Evolutionary conservation across 2,888 invertebrate genomes (phyloP).

Genomic region (Andrena haemorrhoa): DNA sequence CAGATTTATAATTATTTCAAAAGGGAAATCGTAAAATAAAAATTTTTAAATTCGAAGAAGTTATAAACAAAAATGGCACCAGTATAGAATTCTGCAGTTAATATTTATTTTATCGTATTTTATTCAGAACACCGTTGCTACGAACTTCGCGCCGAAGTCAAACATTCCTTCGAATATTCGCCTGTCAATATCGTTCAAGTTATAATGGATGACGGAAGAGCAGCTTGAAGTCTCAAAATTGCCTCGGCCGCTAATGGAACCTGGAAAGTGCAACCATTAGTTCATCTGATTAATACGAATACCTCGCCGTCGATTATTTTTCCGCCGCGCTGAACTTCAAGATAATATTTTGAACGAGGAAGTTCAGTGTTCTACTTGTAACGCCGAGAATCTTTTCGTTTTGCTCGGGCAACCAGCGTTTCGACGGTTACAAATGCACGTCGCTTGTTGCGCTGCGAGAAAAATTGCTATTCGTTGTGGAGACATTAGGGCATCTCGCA

Average conservation of each 20-base stretch:
- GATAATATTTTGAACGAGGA: neutral
- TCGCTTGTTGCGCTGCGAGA: too few species aligned
- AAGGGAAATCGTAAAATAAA: too few species aligned
- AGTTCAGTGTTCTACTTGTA: neutral
- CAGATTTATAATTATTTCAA: too few species aligned
- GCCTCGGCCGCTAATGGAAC: neutral
- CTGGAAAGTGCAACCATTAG: constrained; percentile 5
- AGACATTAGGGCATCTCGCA: too few species aligned
- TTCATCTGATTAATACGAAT: neutral
- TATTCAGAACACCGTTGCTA: neutral
- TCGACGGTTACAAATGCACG: too few species aligned
- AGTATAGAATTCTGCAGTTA: neutral
- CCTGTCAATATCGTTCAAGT: neutral
- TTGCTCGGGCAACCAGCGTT: too few species aligned
- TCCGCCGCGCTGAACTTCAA: neutral
- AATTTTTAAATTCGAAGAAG: too few species aligned
- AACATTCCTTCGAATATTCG: neutral
- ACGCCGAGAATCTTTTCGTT: too few species aligned
- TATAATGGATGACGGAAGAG: constrained; percentile 3
- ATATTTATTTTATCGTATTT: neutral
- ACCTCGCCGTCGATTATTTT: neutral
- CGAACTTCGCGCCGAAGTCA: neutral
- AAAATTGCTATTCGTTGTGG: too few species aligned
- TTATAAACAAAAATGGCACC: too few species aligned
- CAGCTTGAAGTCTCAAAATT: neutral